phyloP scores from a whole-genome alignment of 2,797 vertebrate species.

The Synaphobranchus kaupii region DNA sequence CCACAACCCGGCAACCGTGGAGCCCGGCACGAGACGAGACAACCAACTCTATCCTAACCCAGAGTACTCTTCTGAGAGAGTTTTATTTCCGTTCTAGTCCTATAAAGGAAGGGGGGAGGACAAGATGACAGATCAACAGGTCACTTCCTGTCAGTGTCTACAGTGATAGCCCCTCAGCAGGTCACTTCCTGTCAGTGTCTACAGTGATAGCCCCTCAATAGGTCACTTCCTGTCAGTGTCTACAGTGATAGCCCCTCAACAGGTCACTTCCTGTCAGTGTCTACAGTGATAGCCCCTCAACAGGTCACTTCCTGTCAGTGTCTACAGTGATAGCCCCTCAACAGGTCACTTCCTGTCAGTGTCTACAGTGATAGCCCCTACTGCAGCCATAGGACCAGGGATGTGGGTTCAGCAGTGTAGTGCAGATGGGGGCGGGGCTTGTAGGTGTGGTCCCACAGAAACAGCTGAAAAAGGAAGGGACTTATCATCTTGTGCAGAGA shows the following conservation, averaged over 20 bases:
- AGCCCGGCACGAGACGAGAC: not conserved
- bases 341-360: not conserved
- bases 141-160: not conserved
- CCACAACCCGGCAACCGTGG: not conserved
- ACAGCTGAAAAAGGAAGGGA: not conserved
- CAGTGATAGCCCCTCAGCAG: not conserved
- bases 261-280: not conserved
- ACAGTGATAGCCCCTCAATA: not conserved
- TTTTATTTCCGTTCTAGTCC: too few relatives aligned
- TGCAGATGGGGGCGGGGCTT: too few relatives aligned
- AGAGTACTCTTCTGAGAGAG: too few relatives aligned
- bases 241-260: not conserved
- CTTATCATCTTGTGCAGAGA: not conserved
- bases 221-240: not conserved
- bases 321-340: not conserved
- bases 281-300: not conserved
- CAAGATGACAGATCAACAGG: too few relatives aligned
- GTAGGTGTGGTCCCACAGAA: not conserved
- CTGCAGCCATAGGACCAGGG: too few relatives aligned
- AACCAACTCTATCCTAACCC: not conserved
- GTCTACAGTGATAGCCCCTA: not conserved
- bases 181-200: not conserved
- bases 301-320: not conserved
- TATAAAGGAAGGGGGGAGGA: too few relatives aligned
- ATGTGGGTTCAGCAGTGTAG: too few relatives aligned